Evolutionary conservation across 2,113 vertebrate genomes (phyloP).

Genomic region (Anhinga rufa): DNA sequence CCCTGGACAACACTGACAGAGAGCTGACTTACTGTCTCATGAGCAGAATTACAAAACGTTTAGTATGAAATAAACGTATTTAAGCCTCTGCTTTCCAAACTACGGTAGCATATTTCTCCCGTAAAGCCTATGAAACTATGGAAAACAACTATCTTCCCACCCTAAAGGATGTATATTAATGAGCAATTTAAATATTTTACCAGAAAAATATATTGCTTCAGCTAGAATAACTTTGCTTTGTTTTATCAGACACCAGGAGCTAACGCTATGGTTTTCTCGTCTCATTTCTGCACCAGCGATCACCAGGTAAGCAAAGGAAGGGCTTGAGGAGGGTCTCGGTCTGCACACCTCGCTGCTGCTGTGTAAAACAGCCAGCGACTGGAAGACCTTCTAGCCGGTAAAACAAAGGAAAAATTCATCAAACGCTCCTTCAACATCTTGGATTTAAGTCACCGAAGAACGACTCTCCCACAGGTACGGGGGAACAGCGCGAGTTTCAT

Average conservation of each 20-base stretch:
- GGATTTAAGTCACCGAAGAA: background rate
- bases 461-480: background rate
- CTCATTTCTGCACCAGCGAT: background rate
- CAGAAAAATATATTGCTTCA: background rate
- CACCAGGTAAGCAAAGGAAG: background rate
- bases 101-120: background rate
- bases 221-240: background rate
- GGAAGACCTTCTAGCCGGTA: background rate
- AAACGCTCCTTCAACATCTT: background rate
- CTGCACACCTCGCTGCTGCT: background rate
- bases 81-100: background rate
- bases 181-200: background rate
- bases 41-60: background rate
- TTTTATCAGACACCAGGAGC: background rate
- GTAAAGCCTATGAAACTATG: background rate
- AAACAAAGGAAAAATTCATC: background rate
- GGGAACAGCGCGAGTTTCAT: background rate
- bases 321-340: background rate
- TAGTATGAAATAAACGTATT: background rate
- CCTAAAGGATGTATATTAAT: background rate
- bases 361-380: background rate
- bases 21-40: accelerated
- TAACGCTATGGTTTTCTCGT: background rate
- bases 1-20: accelerated
- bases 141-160: background rate